Evolutionary conservation across 1,140 invertebrate species (phyloP), one percentile per base, ranked within the genome.

Genomic region (Apolygus lucorum): DNA sequence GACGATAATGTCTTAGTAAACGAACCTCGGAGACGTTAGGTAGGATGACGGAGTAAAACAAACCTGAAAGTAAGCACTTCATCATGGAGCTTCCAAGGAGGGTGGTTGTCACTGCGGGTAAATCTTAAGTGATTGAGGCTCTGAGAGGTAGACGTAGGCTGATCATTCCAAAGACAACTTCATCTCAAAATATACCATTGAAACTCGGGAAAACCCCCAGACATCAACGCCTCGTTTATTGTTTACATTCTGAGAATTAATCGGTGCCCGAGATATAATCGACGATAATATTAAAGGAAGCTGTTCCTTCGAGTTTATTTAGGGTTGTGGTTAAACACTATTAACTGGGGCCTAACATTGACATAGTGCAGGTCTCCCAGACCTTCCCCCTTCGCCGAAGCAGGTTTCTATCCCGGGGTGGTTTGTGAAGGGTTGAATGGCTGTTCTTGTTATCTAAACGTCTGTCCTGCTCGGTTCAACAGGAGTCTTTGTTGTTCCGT

Each of bases 81-180:
- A 59, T 59, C 54, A 59, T 22, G 4, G 11, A 11, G 22, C 2
- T 4, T 21, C 54, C 2, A 4, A 59, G 22, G 54, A 59, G 54
- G 54, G 13, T 21, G 2, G 13, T 59, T 11, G 54, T 11, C 2
- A 21, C 13, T 24, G 8, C 54, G 22, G 54, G 54, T 59, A 59
- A 59, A 59, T 59, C 54, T 59, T 59, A 24, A 59, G 54, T 24
- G 54, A 59, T 59, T 59, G 54, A 59, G 54, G 11, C 22, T 59
- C 34, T 17, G 4, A 4, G 34, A 42, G 34, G 17, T 42, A 17
- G 34, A 42, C n/a, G n/a, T n/a, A n/a, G n/a, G n/a, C n/a, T n/a
- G n/a, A n/a, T n/a, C n/a, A n/a, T 8, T 42, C 34, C 17, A 17
- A 42, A 42, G 34, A 42, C 4, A 17, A 42, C 34, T 4, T 42